Evolutionary conservation across 1,140 invertebrate species (phyloP).

Genomic region (Calosoma granatense): DNA sequence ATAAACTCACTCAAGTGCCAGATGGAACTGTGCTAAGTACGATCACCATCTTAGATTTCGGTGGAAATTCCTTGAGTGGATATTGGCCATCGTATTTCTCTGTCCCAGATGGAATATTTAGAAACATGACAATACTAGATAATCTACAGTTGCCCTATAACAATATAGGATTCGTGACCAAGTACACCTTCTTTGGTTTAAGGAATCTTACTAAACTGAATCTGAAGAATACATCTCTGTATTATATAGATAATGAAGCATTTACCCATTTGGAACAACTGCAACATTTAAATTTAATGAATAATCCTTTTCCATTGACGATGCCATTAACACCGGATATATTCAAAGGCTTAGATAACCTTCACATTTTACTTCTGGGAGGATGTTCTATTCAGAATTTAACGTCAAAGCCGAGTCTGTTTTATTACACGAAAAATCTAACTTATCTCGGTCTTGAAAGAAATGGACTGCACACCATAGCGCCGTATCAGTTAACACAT

Average conservation of each 20-base stretch:
- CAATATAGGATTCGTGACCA: slow-evolving; percentile 35
- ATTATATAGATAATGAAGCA: slow-evolving; percentile 34
- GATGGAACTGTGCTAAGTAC: slow-evolving; percentile 33
- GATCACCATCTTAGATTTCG: slow-evolving; percentile 38
- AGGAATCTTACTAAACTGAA: slow-evolving; percentile 35
- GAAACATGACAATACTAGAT: slow-evolving; percentile 22
- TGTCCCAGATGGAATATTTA: slow-evolving; percentile 30
- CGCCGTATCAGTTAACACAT: slow-evolving; percentile 33
- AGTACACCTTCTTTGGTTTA: slow-evolving; percentile 38
- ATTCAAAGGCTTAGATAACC: slow-evolving; percentile 38
- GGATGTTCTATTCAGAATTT: slow-evolving; percentile 39
- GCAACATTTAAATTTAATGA: slow-evolving; percentile 39
- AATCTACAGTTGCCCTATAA: slow-evolving; percentile 36
- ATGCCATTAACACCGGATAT: slow-evolving; percentile 32
- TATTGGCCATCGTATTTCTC: slow-evolving; percentile 36
- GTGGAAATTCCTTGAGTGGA: slow-evolving; percentile 34
- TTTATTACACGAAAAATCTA: slow-evolving; percentile 39
- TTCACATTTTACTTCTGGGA: slow-evolving; percentile 38
- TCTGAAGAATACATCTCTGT: slow-evolving; percentile 40
- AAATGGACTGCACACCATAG: slow-evolving; percentile 37
- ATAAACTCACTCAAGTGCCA: slow-evolving; percentile 39
- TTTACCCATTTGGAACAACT: slow-evolving; percentile 36
- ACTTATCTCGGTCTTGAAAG: slow-evolving; percentile 38
- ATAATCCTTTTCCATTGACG: slow-evolving; percentile 37
- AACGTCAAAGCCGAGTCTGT: slow-evolving; percentile 33